phyloP scores from a whole-genome alignment of 37 sponge, comb jelly and placozoan species.

The Beroe ovata region DNA sequence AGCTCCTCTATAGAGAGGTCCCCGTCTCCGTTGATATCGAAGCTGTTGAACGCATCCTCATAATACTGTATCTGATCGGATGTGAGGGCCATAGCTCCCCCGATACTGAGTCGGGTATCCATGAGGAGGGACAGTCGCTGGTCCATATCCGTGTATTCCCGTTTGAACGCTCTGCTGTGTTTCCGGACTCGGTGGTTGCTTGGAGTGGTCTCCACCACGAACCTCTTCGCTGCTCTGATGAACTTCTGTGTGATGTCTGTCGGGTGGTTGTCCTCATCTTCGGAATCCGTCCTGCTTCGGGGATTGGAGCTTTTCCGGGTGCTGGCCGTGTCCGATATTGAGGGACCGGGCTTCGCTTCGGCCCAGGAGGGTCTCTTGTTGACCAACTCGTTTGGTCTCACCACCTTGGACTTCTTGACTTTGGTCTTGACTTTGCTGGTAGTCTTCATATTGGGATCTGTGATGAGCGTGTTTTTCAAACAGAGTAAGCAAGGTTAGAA shows the following conservation, averaged over 20 bases:
- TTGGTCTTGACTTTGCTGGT: neutral
- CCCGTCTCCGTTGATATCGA: slow-evolving; percentile 28
- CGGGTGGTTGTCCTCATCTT: neutral
- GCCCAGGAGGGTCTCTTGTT: neutral
- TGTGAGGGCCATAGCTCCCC: neutral
- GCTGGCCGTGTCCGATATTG: neutral
- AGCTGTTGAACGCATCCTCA: slow-evolving; percentile 27
- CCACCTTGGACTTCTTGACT: neutral
- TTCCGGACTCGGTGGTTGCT: neutral
- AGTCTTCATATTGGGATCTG: neutral
- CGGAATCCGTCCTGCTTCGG: neutral
- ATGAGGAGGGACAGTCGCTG: neutral
- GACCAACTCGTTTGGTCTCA: neutral
- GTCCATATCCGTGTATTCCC: neutral
- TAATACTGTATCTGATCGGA: slow-evolving; percentile 5
- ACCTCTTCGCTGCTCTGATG: neutral
- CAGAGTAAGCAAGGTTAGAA: neutral
- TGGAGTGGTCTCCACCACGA: neutral
- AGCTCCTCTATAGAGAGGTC: slow-evolving; percentile 25
- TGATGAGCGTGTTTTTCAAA: neutral
- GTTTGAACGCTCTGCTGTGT: neutral
- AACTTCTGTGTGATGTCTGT: neutral
- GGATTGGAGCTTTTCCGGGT: neutral
- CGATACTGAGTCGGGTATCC: neutral
- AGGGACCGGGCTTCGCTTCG: neutral